These are phyloP conservation scores for Micronycteris hirsuta DNA, from an alignment of 2,113 vertebrate species.

Conservation along the genomic window DNA sequence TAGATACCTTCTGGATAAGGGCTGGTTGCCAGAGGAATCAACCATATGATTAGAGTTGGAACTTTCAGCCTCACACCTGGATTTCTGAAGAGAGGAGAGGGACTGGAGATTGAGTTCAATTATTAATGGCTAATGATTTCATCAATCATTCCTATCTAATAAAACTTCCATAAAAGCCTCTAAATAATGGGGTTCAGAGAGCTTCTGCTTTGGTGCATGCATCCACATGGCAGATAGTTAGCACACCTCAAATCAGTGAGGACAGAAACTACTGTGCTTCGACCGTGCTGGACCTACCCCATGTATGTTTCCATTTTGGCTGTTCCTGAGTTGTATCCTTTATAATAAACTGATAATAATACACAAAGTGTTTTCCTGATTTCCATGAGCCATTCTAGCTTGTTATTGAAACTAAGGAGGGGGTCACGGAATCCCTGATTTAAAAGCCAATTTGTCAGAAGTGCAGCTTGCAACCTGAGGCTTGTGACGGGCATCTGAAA, in stretches of 20 bases:
- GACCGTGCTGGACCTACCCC: not conserved
- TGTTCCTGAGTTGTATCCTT: not conserved
- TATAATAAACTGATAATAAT: not conserved
- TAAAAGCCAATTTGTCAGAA: not conserved
- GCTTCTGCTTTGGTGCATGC: not conserved
- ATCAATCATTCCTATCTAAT: not conserved
- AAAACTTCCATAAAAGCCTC: not conserved
- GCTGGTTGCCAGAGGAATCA: not conserved
- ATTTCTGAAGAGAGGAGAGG: not conserved
- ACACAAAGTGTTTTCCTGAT: not conserved
- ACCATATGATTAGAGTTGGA: not conserved
- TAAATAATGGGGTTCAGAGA: not conserved
- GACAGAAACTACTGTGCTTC: not conserved
- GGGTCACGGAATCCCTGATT: not conserved
- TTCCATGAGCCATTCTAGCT: not conserved
- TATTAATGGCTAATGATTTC: not conserved
- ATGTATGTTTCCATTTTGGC: not conserved
- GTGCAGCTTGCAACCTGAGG: not conserved
- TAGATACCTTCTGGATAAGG: not conserved
- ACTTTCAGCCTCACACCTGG: not conserved
- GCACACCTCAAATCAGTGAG: not conserved
- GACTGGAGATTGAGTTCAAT: not conserved
- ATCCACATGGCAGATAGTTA: not conserved
- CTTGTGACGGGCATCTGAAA: not conserved
- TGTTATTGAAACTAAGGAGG: not conserved